Evolutionary conservation across 2,113 vertebrate genomes (phyloP).

Genomic region (Tyto alba): DNA sequence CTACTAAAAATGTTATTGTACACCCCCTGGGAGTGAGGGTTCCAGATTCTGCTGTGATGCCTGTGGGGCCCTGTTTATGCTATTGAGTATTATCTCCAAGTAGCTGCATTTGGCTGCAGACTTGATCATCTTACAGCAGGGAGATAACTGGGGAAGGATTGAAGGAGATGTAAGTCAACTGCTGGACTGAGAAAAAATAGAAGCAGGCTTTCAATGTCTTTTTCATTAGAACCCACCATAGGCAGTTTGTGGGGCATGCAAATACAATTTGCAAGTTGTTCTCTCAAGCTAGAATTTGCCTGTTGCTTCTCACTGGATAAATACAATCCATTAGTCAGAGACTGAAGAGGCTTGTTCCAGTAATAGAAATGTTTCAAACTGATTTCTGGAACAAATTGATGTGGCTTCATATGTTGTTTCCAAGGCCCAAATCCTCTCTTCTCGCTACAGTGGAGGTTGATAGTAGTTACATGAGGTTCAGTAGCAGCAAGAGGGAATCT

Average conservation of each 20-base stretch:
- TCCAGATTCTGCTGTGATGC: not conserved
- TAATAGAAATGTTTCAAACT: not conserved
- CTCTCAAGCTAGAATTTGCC: not conserved
- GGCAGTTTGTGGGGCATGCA: not conserved
- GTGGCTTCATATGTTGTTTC: not conserved
- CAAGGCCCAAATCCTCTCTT: not conserved
- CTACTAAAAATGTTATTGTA: not conserved
- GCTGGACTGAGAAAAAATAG: not conserved
- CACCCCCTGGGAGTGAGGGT: not conserved
- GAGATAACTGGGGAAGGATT: not conserved
- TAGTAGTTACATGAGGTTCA: not conserved
- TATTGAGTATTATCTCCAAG: not conserved
- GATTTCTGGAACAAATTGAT: not conserved
- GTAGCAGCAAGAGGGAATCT: not conserved
- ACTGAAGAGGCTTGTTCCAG: not conserved
- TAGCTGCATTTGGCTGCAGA: not conserved
- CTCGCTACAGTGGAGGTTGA: not conserved
- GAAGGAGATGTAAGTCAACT: not conserved
- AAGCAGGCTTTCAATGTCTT: not conserved
- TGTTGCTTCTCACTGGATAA: not conserved
- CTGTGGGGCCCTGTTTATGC: not conserved
- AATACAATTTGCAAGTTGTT: not conserved
- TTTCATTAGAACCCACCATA: not conserved
- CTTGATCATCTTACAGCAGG: not conserved
- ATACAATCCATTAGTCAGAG: not conserved